Conservation (phyloP, 1,140 invertebrate species). For the Magallana gigas region DNA sequence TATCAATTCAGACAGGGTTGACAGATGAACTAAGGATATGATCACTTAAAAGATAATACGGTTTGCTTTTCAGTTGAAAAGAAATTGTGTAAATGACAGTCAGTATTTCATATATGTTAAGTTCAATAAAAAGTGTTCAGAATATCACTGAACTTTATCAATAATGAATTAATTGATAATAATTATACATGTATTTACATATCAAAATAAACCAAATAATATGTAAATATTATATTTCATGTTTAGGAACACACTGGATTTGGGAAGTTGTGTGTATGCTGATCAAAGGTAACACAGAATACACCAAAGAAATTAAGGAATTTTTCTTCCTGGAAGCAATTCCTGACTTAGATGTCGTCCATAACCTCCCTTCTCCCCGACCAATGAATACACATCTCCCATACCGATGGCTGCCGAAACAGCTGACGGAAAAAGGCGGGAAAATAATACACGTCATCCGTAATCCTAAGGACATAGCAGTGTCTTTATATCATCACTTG, state of each 20-base stretch:
- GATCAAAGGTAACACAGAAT: constrained; percentile 41
- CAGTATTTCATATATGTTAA: too few relatives aligned
- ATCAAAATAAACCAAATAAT: too few relatives aligned
- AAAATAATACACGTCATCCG: constrained; percentile 57
- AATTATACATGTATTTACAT: too few relatives aligned
- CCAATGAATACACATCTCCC: constrained; percentile 59
- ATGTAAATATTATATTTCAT: background rate
- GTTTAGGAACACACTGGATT: constrained; percentile 64
- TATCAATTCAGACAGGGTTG: too few relatives aligned
- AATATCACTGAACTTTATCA: too few relatives aligned
- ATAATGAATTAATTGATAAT: too few relatives aligned
- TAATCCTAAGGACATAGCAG: constrained; percentile 58
- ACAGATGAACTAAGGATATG: too few relatives aligned
- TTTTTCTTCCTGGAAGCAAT: constrained; percentile 44
- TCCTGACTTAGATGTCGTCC: background rate
- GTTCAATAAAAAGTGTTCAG: too few relatives aligned
- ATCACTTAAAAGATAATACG: too few relatives aligned
- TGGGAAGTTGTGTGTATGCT: constrained; percentile 65
- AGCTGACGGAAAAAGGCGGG: constrained; percentile 42
- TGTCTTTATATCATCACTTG: constrained; percentile 50
- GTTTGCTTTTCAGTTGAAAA: too few relatives aligned
- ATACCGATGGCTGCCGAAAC: constrained; percentile 43
- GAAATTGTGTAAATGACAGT: too few relatives aligned
- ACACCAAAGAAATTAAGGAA: constrained; percentile 40
- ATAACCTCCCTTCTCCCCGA: constrained; percentile 51